Conservation (phyloP, 2,113 vertebrate genomes). For the Indri indri region DNA sequence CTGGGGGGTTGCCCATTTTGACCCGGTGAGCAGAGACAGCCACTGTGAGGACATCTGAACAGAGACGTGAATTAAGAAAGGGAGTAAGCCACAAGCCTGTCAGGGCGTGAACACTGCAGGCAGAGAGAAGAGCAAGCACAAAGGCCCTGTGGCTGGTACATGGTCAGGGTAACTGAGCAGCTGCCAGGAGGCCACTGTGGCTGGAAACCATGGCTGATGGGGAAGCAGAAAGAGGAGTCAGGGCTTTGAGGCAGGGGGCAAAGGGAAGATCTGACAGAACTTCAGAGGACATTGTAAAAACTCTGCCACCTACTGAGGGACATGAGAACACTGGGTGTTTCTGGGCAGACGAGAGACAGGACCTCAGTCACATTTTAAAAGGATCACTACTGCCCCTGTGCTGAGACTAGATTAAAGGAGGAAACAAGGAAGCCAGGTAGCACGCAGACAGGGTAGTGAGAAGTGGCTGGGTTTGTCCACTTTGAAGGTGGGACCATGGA, state of each 20-base stretch:
- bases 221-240: not conserved
- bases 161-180: not conserved
- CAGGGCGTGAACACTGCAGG: not conserved
- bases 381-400: too few species aligned
- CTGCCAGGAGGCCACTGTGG: not conserved
- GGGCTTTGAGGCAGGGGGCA: not conserved
- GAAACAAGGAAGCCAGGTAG: not conserved
- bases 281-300: not conserved
- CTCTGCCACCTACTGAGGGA: not conserved
- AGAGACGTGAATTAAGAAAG: not conserved
- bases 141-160: not conserved
- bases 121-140: not conserved
- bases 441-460: not conserved
- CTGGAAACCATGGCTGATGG: fast-evolving
- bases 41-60: not conserved
- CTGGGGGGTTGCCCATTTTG: not conserved
- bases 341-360: not conserved
- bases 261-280: not conserved
- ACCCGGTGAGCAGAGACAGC: not conserved
- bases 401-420: not conserved
- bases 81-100: not conserved
- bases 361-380: not conserved
- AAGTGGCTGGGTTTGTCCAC: too few species aligned
- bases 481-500: not conserved
- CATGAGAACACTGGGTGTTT: not conserved